Evolutionary conservation across 2,113 vertebrate species (phyloP), one percentile per base, ranked within the genome.

Genomic region (Lepus europaeus): DNA sequence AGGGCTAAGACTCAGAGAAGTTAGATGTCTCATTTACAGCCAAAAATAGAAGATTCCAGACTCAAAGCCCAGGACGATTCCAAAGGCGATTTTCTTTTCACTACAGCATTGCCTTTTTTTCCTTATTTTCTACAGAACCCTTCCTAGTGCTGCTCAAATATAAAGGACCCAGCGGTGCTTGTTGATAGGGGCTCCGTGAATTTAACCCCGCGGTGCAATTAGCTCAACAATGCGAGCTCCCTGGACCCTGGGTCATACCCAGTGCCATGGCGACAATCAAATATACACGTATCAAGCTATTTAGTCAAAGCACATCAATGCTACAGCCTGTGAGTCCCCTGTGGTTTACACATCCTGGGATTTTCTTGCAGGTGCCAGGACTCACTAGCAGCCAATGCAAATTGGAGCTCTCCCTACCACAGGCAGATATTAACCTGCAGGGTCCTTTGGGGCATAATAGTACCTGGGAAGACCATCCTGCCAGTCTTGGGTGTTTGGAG

Each of bases 361-460:
- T 87, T 59, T 90, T 89, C 70, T 78, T 80, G 11, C 51, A 92
- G 74, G n/a, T 92, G 4, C 56, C 49, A 45, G 22, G 45, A 45
- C 25, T 88, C n/a, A 79, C n/a, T 81, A 53, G 72, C 49, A 89
- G 74, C 82, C 56, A 88, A 10, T 23, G 27, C 17, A 90, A 92
- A 82, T n/a, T 84, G 49, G 25, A 95, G 73, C 6, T 45, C 64
- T 76, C 91, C 81, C 56, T 92, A 53, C 72, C 63, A 90, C 68
- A 59, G 49, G 36, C 70, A 81, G 68, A 39, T 63, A 86, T 72
- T 86, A 95, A 82, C 33, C 51, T 25, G 17, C 68, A 76, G 74
- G 27, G 61, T n/a, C 63, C 19, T 91, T 79, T 17, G n/a, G 31
- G 25, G n/a, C 45, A n/a, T 68, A 51, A 23, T 2, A 31, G 80